Conservation (phyloP, 2,888 invertebrate species). For the Pterostichus niger region DNA sequence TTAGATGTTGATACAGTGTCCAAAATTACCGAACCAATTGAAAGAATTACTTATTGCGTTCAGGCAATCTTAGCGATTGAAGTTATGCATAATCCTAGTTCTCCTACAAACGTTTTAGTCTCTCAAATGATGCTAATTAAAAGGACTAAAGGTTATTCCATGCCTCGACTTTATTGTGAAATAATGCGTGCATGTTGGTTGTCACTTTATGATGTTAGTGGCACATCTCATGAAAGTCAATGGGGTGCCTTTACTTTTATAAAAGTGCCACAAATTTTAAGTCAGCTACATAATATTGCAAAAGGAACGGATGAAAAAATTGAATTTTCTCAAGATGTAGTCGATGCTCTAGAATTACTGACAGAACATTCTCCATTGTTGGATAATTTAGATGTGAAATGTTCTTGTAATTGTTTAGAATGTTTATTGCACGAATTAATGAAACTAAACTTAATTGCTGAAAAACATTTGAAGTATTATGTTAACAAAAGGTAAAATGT, state of each 20-base stretch:
- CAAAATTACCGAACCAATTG: conserved; percentile 79
- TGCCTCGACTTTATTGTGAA: conserved; percentile 91
- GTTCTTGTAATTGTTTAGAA: conserved; percentile 92
- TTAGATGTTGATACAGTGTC: conserved; percentile 83
- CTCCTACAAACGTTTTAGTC: conserved; percentile 88
- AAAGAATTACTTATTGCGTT: conserved; percentile 86
- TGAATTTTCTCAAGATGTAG: conserved; percentile 87
- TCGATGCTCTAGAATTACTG: conserved; percentile 91
- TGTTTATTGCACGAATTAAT: conserved; percentile 90
- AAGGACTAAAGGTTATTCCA: conserved; percentile 89
- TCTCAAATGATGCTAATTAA: conserved; percentile 92
- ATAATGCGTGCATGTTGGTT: conserved; percentile 93
- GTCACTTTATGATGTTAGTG: conserved; percentile 92
- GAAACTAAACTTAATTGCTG: conserved; percentile 88
- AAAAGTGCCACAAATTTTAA: conserved; percentile 91
- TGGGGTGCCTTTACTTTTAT: conserved; percentile 97
- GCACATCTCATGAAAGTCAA: conserved; percentile 90
- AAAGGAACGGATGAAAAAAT: conserved; percentile 80
- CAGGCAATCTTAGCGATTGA: conserved; percentile 92
- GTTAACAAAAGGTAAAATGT: conserved; percentile 79
- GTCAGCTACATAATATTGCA: conserved; percentile 82
- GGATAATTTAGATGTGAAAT: conserved; percentile 93
- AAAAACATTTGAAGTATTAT: conserved; percentile 87
- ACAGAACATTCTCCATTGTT: conserved; percentile 90
- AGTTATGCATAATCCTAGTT: conserved; percentile 91